These are phyloP conservation scores for Drosophila subpulchrella DNA, from an alignment of 1,140 invertebrate genomes.

Conservation along the genomic window DNA sequence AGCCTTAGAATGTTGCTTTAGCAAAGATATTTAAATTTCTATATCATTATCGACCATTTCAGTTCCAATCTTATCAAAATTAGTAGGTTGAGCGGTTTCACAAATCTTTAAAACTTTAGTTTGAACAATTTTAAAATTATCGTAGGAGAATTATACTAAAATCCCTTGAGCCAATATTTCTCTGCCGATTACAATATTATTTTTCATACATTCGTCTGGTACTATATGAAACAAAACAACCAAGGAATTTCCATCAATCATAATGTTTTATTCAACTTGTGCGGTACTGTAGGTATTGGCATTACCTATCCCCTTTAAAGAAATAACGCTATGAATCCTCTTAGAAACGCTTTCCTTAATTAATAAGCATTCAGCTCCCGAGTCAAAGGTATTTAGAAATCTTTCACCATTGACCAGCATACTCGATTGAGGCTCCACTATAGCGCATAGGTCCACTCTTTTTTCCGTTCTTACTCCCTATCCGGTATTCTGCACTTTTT, in stretches of 20 bases:
- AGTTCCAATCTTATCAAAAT: not conserved
- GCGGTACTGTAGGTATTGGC: too few species aligned
- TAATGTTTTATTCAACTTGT: too few species aligned
- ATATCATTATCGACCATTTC: not conserved
- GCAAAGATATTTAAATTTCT: not conserved
- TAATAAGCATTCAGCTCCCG: not conserved
- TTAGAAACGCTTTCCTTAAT: not conserved
- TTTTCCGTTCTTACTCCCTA: not conserved
- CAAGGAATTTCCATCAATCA: too few species aligned
- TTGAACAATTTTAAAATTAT: slow-evolving; percentile 4
- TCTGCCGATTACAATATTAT: too few species aligned
- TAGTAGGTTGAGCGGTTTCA: not conserved
- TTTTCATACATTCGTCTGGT: too few species aligned
- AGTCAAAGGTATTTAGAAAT: not conserved
- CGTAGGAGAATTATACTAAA: not conserved
- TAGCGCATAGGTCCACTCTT: too few species aligned
- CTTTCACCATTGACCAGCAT: not conserved
- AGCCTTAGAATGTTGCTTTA: not conserved
- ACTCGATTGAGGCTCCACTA: not conserved
- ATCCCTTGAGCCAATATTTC: not conserved
- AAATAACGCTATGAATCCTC: too few species aligned
- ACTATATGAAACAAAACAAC: too few species aligned
- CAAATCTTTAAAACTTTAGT: not conserved
- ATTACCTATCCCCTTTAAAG: too few species aligned
- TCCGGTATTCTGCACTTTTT: not conserved